phyloP scores from a whole-genome alignment of 2,113 vertebrate species.

The Ibidorhyncha struthersii region DNA sequence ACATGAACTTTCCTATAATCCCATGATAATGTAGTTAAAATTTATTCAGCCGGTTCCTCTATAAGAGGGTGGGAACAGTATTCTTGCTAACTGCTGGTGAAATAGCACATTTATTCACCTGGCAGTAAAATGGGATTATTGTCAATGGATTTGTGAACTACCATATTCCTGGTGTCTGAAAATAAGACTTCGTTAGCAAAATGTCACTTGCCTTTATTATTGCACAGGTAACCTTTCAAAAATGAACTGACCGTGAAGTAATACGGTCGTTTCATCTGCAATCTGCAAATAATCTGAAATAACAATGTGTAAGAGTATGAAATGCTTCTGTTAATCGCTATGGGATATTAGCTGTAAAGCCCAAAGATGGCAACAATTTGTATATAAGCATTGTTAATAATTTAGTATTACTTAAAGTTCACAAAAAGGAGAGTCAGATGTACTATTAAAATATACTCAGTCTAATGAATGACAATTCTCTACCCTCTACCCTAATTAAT shows the following conservation, averaged over 20 bases:
- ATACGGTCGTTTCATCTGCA: background rate
- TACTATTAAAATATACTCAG: background rate
- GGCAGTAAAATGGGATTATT: background rate
- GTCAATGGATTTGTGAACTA: background rate
- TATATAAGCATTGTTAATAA: constrained; percentile 18
- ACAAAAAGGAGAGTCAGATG: background rate
- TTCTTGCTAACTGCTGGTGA: background rate
- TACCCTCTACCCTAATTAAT: background rate
- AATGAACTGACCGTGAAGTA: constrained; percentile 1
- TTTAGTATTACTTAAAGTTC: constrained; percentile 16
- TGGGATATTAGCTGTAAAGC: background rate
- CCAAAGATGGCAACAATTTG: background rate
- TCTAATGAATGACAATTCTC: background rate
- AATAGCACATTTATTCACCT: background rate
- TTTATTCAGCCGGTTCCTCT: background rate
- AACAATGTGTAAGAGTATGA: background rate
- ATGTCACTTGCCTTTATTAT: constrained; percentile 15
- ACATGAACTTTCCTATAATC: background rate
- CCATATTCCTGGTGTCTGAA: background rate
- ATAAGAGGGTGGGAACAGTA: background rate
- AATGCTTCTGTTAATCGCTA: constrained; percentile 7
- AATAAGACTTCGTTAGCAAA: constrained; percentile 27
- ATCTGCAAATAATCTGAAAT: constrained; percentile 22
- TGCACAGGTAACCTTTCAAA: constrained; percentile 23
- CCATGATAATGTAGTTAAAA: background rate